Percentiles rank a stretch among this genome's conserved stretches.
Evolutionary conservation across 2,888 invertebrate genomes (phyloP).

Genomic region (Rhimphoctona megacephalus): DNA sequence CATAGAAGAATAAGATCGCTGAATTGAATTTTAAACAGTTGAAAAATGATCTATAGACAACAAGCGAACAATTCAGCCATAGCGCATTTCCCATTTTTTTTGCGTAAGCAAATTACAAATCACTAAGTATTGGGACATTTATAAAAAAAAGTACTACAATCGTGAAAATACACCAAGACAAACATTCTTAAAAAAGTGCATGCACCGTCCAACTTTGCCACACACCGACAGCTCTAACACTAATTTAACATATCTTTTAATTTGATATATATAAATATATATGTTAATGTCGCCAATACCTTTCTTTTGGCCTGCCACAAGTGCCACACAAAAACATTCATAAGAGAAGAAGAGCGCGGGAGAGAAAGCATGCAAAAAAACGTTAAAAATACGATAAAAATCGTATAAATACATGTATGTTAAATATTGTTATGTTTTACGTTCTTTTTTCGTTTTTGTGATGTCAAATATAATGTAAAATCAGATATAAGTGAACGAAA

Average conservation of each 20-base stretch:
- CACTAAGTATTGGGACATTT: neutral
- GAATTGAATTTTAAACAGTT: neutral
- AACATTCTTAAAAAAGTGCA: neutral
- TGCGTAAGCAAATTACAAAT: constrained; percentile 11
- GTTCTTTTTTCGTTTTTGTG: constrained; percentile 33
- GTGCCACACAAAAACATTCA: constrained; percentile 91
- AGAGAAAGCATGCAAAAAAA: constrained; percentile 89
- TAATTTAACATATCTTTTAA: neutral
- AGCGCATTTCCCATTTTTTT: constrained; percentile 19
- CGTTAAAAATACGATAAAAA: constrained; percentile 83
- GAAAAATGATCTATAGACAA: neutral
- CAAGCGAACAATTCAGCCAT: constrained; percentile 29
- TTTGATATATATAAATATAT: constrained; percentile 80
- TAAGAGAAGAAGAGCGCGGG: constrained; percentile 89
- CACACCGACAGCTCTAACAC: neutral
- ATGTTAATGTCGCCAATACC: constrained; percentile 86
- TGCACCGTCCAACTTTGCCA: neutral
- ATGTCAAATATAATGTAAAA: neutral
- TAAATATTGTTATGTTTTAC: constrained; percentile 24
- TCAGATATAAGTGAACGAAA: neutral
- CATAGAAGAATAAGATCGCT: neutral
- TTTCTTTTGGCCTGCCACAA: constrained; percentile 89
- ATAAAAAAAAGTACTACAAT: neutral
- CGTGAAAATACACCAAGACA: neutral
- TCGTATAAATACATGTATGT: constrained; percentile 78